Percentiles rank a stretch among this genome's conserved stretches.
These are phyloP conservation scores for Ophioninae sp. DNA, from an alignment of 2,888 invertebrate genomes.

Conservation along the genomic window DNA sequence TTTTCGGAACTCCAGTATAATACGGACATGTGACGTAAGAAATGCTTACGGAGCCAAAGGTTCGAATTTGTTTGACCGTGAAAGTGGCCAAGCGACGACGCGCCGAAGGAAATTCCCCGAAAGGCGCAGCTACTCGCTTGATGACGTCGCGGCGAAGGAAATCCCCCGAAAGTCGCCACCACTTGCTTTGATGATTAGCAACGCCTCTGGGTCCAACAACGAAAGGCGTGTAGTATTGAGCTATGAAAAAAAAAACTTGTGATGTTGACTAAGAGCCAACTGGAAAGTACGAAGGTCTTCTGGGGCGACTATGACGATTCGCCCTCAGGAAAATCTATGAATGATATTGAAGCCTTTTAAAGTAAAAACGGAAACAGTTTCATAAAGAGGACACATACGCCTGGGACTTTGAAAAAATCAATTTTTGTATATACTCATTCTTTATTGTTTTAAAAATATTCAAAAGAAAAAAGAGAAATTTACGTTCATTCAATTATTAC, in stretches of 20 bases:
- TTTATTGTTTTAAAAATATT: too few species aligned
- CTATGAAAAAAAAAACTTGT: constrained; percentile 23
- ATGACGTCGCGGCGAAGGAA: constrained; percentile 26
- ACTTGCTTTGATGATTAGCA: constrained; percentile 25
- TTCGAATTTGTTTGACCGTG: constrained; percentile 13
- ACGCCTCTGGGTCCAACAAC: constrained; percentile 33
- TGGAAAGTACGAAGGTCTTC: constrained; percentile 49
- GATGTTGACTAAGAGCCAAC: constrained; percentile 49
- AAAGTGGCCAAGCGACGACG: constrained; percentile 18
- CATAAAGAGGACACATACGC: background rate
- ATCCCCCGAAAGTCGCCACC: constrained; percentile 37
- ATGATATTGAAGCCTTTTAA: background rate
- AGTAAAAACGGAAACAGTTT: constrained; percentile 7
- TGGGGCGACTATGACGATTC: constrained; percentile 12
- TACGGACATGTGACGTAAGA: background rate
- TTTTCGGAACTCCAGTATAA: constrained; percentile 1
- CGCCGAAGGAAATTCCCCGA: constrained; percentile 27
- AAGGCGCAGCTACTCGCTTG: background rate
- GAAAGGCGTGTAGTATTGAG: constrained; percentile 16
- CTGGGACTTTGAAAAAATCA: background rate
- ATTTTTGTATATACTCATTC: too few species aligned
- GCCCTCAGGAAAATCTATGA: background rate
- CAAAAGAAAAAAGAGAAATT: too few species aligned
- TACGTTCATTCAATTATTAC: too few species aligned
- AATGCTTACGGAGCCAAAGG: too few species aligned